These are phyloP conservation scores for Rhabditoides inermis DNA, from an alignment of 2,888 invertebrate genomes.

Conservation along the genomic window DNA sequence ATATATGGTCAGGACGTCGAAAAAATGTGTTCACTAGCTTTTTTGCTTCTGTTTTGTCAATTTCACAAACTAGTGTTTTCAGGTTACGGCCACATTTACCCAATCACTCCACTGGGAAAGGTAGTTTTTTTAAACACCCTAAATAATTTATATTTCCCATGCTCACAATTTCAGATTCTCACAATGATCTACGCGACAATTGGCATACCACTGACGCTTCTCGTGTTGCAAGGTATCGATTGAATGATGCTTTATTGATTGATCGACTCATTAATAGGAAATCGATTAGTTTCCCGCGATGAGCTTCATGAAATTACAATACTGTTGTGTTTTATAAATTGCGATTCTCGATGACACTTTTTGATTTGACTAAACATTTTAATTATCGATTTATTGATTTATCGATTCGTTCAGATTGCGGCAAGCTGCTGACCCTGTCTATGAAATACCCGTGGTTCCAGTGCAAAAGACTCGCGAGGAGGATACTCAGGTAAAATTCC, in stretches of 20 bases:
- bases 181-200: slow-evolving; percentile 12
- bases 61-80: not conserved
- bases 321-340: too few species aligned
- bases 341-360: too few species aligned
- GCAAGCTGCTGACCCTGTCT: slow-evolving; percentile 36
- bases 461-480: slow-evolving; percentile 27
- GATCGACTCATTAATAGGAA: not conserved
- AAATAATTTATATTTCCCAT: not conserved
- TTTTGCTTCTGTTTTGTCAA: not conserved
- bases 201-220: slow-evolving; percentile 35
- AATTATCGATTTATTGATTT: not conserved
- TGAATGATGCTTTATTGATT: not conserved
- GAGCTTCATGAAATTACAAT: too few species aligned
- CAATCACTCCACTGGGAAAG: too few species aligned
- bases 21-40: too few species aligned
- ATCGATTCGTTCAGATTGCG: slow-evolving; percentile 7
- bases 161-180: too few species aligned
- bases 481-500: slow-evolving; percentile 25
- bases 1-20: too few species aligned
- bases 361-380: too few species aligned
- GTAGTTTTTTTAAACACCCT: not conserved
- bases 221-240: slow-evolving; percentile 35
- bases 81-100: slow-evolving; percentile 41
- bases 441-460: slow-evolving; percentile 48
- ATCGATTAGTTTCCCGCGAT: too few species aligned